phyloP scores from a whole-genome alignment of 2,888 invertebrate species.

The Machimus rusticus region DNA sequence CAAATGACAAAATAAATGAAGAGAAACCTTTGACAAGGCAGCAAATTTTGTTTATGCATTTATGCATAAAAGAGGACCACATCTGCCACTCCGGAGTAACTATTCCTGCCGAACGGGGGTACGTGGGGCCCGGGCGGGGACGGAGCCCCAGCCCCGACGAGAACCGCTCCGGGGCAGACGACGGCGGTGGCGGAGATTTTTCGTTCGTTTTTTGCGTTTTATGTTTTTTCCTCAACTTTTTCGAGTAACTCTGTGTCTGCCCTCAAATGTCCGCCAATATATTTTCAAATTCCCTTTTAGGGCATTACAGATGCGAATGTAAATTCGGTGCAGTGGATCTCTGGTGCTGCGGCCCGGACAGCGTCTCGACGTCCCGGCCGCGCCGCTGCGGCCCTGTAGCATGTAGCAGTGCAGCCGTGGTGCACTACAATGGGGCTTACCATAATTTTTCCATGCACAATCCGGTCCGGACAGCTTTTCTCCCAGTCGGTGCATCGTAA shows the following conservation, averaged over 20 bases:
- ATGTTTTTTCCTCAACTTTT: slow-evolving; percentile 26
- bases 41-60: slow-evolving; percentile 42
- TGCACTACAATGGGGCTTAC: slow-evolving; percentile 34
- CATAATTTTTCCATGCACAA: slow-evolving; percentile 34
- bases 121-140: neutral
- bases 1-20: slow-evolving; percentile 38
- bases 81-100: slow-evolving; percentile 39
- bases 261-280: slow-evolving; percentile 43
- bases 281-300: slow-evolving; percentile 46
- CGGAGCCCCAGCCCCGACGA: neutral
- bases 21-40: slow-evolving; percentile 36
- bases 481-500: slow-evolving; percentile 36
- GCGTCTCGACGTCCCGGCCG: neutral
- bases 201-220: slow-evolving; percentile 10
- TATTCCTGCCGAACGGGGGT: slow-evolving; percentile 33
- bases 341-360: neutral
- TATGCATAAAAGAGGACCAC: slow-evolving; percentile 43
- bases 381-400: neutral
- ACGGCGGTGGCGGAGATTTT: slow-evolving; percentile 35
- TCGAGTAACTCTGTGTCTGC: slow-evolving; percentile 35
- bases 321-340: slow-evolving; percentile 37
- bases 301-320: slow-evolving; percentile 42
- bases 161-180: slow-evolving; percentile 40
- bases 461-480: slow-evolving; percentile 39
- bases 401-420: neutral